Evolutionary conservation across 2,888 invertebrate species (phyloP), one percentile per base, ranked within the genome.

Genomic region (Spisula subtruncata): DNA sequence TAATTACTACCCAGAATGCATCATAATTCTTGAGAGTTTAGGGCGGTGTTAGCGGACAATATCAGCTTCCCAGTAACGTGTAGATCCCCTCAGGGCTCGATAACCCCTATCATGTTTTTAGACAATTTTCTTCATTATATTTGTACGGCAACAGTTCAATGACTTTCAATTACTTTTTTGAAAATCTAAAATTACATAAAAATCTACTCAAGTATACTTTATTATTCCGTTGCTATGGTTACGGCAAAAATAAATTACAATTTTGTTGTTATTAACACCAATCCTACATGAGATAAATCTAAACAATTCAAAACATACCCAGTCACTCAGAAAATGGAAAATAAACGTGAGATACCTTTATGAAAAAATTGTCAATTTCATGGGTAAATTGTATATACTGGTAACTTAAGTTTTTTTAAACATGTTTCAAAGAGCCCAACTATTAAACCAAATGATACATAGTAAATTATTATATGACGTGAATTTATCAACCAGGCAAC

Each of bases 101-200:
- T 41, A 2, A 41, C 41, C 41, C 8, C 41, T 41, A 41, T 41
- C 41, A 8, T 41, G 41, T 41, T 2, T n/a, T 41, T 8, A 41
- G 41, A 41, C 41, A 41, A 51, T 51, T 51, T 51, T 4, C 51
- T 14, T 51, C 51, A 41, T 16, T 16, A 66, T 66, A 25, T 16
- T 66, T 66, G 25, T 25, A 10, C 60, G 25, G 60, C 8, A 66
- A 66, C 25, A 25, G 60, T 25, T 66, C 60, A 66, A 25, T 66
- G 60, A 25, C 12, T 66, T 66, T 66, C 60, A 66, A 66, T 66
- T 25, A 66, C 25, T 25, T 25, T n/a, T 25, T n/a, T 66, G n/a
- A 25, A 66, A 66, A 66, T 66, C 60, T 66, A n/a, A 66, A 66
- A 66, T 66, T 66, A 66, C 60, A 66, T 66, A 66, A 66, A n/a